These are phyloP conservation scores for Metridium senile DNA, from an alignment of 92 coral and sea anemone species.

Conservation along the genomic window DNA sequence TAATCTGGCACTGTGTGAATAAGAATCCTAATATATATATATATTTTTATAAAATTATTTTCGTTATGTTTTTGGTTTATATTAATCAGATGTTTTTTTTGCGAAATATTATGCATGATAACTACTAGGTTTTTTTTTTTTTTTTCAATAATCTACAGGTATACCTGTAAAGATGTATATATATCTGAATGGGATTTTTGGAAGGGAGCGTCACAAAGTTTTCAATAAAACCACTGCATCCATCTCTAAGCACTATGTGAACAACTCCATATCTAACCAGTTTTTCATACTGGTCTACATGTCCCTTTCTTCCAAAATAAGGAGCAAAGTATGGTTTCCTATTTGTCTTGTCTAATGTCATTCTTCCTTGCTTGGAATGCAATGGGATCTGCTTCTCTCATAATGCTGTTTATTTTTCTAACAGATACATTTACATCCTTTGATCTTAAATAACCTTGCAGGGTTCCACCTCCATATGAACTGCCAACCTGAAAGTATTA, in stretches of 20 bases:
- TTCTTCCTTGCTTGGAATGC: constrained; percentile 17
- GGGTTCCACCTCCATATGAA: constrained; percentile 42
- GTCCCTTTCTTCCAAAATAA: constrained; percentile 35
- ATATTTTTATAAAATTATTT: too few relatives aligned
- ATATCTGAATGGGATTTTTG: constrained; percentile 33
- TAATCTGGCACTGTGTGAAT: too few relatives aligned
- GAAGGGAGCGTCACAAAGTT: constrained; percentile 36
- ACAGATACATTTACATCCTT: constrained; percentile 36
- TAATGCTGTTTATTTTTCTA: constrained; percentile 17
- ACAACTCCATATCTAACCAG: constrained; percentile 30
- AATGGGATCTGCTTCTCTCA: constrained; percentile 26
- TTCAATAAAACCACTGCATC: constrained; percentile 33
- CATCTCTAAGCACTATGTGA: constrained; percentile 30
- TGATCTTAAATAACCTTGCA: constrained; percentile 40
- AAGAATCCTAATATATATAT: too few relatives aligned
- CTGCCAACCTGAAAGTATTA: constrained; percentile 22
- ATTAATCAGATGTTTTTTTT: too few relatives aligned
- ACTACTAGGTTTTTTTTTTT: not conserved
- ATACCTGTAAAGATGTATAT: constrained; percentile 31
- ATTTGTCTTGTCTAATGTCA: constrained; percentile 30
- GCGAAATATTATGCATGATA: not conserved
- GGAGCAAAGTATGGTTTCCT: constrained; percentile 24
- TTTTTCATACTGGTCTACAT: constrained; percentile 40
- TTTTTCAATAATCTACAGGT: not conserved
- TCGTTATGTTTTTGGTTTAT: too few relatives aligned